Evolutionary conservation across 2,113 vertebrate genomes (phyloP), one percentile per base, ranked within the genome.

Genomic region (Numenius arquata): DNA sequence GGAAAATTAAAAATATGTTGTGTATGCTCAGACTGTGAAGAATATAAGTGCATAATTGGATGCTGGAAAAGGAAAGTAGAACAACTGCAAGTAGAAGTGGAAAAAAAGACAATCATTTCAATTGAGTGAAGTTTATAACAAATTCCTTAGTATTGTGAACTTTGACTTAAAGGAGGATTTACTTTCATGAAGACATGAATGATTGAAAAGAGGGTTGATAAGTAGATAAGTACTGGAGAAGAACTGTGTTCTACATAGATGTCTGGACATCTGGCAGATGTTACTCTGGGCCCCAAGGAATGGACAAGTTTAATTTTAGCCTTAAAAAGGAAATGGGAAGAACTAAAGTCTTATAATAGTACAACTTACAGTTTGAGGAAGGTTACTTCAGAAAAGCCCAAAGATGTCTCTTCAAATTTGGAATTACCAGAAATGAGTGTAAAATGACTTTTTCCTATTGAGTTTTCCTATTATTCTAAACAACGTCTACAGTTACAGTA

Each of bases 321-420:
- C 74, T 94, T 96, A 88, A 95, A 97, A 97, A 98, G 97, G 97
- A 98, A 98, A 98, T 97, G 96, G 96, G 97, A 98, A 97, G 96
- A 97, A 91, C 95, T 97, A 53, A 96, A 94, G 92, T 97, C 95
- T 98, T 98, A 96, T 74, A 97, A 96, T 97, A 97, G 95, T 93
- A 95, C 84, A 95, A 55, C 85, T 89, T 96, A 85, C n/a, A 94
- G 90, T 97, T 97, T 98, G 93, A 96, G 85, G 94, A 97, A 97
- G 93, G 90, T 93, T 96, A 68, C 82, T 95, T 96, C 72, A 94
- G 70, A 91, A 96, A 95, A 95, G 93, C 15, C 74, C 48, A 75
- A 90, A 95, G 47, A 80, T 79, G 50, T 61, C 89, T 97, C 76
- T 90, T 96, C 66, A 94, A 94, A 83, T 90, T 75, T 90, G 59